Conservation (phyloP, 2,888 invertebrate species). For the Rutpela maculata region DNA sequence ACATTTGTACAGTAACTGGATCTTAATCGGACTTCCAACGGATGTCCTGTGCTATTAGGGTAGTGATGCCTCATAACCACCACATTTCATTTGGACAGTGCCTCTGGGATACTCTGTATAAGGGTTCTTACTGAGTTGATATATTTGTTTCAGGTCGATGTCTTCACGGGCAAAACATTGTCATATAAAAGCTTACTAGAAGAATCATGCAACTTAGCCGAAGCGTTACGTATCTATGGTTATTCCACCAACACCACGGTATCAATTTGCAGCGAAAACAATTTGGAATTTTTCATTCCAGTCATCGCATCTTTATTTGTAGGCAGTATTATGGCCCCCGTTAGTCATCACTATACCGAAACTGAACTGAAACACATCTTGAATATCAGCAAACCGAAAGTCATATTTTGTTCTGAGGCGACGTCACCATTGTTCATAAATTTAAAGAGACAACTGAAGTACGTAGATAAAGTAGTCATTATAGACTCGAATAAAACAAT, state of each 20-base stretch:
- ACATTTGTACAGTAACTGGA: too few species aligned
- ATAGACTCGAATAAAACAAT: slow-evolving; percentile 70
- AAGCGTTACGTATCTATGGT: slow-evolving; percentile 56
- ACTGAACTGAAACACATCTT: slow-evolving; percentile 74
- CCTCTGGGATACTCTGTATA: too few species aligned
- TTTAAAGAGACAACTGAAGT: slow-evolving; percentile 68
- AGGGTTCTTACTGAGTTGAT: too few species aligned
- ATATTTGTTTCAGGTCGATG: slow-evolving; percentile 59
- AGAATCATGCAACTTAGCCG: slow-evolving; percentile 59
- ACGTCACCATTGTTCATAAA: slow-evolving; percentile 76
- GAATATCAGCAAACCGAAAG: slow-evolving; percentile 80
- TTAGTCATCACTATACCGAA: slow-evolving; percentile 62
- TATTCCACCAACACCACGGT: slow-evolving; percentile 58
- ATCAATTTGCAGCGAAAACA: slow-evolving; percentile 63
- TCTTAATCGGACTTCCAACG: too few species aligned
- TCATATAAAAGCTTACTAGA: slow-evolving; percentile 58
- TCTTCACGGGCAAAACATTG: slow-evolving; percentile 55
- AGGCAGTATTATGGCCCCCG: slow-evolving; percentile 59
- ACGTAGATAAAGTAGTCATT: slow-evolving; percentile 76
- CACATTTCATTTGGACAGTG: too few species aligned
- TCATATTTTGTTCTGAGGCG: slow-evolving; percentile 80
- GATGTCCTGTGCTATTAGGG: too few species aligned
- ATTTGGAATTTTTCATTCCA: slow-evolving; percentile 61
- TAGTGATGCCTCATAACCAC: too few species aligned
- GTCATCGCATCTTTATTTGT: slow-evolving; percentile 60